phyloP scores from a whole-genome alignment of 2,113 vertebrate genomes.

The Etheostoma spectabile region DNA sequence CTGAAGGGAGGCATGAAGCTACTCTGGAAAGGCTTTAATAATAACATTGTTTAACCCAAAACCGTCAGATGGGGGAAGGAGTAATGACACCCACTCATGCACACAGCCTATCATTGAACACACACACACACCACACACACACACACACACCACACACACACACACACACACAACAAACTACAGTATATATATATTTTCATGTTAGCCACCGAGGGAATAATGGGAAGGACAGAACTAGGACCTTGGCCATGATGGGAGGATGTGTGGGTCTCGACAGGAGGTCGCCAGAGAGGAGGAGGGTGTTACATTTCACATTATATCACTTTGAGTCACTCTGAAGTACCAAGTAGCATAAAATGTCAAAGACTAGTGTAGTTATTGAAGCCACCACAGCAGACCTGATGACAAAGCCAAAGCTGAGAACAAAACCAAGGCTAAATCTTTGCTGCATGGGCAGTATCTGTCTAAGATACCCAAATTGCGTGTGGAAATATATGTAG shows the following conservation, averaged over 20 bases:
- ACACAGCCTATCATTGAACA: neutral
- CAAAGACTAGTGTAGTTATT: neutral
- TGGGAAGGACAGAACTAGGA: conserved; percentile 78
- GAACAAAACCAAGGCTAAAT: conserved; percentile 1
- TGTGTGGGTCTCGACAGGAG: conserved; percentile 45
- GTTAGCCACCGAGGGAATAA: conserved; percentile 65
- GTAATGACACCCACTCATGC: conserved; percentile 69
- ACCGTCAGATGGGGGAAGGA: conserved; percentile 76
- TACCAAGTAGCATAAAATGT: conserved; percentile 11
- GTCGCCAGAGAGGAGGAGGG: conserved; percentile 30
- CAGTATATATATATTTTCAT: conserved; percentile 25
- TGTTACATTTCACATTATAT: conserved; percentile 44
- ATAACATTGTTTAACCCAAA: conserved; percentile 84
- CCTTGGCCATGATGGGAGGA: conserved; percentile 60
- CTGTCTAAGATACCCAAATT: neutral
- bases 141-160: conserved; percentile 4
- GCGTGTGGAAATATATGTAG: neutral
- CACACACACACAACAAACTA: neutral
- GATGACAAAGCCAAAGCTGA: conserved; percentile 10
- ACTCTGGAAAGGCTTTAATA: conserved; percentile 77
- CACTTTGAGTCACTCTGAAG: conserved; percentile 39
- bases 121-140: neutral
- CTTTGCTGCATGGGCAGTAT: neutral
- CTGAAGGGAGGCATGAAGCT: conserved; percentile 66
- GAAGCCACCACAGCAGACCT: conserved; percentile 11